A percentile compares a stretch with the other conserved stretches of the same genome.
Evolutionary conservation across 2,797 vertebrate species (phyloP).

Genomic region (Brotula barbata): DNA sequence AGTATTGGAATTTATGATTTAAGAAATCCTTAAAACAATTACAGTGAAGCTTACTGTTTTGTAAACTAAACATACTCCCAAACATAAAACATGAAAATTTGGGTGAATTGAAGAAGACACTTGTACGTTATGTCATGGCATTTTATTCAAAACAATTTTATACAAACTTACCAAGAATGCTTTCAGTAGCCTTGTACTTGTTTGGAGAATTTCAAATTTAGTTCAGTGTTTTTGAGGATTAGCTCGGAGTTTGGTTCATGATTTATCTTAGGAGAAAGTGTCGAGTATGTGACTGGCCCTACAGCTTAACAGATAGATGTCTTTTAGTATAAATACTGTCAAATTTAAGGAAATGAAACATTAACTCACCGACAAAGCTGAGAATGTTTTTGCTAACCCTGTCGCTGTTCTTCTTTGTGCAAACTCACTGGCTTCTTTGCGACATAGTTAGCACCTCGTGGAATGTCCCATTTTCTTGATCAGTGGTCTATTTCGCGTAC

Average conservation of each 20-base stretch:
- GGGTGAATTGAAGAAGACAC: too few relatives aligned
- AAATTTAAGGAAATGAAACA: background rate
- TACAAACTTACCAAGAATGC: too few relatives aligned
- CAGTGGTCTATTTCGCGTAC: background rate
- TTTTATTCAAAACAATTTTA: too few relatives aligned
- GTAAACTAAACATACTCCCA: too few relatives aligned
- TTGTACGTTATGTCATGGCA: too few relatives aligned
- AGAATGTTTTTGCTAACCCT: conserved; percentile 22
- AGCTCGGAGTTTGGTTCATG: background rate
- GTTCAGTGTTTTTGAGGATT: too few relatives aligned
- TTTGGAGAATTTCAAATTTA: too few relatives aligned
- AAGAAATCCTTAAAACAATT: too few relatives aligned
- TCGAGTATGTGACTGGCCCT: background rate
- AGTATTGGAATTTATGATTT: too few relatives aligned
- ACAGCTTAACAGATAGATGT: background rate
- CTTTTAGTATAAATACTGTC: background rate
- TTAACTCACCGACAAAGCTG: conserved; percentile 46
- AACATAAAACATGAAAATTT: too few relatives aligned
- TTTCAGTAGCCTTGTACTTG: too few relatives aligned
- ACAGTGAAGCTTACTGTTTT: too few relatives aligned
- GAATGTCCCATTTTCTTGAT: background rate
- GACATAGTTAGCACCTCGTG: conserved; percentile 19
- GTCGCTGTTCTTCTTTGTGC: conserved; percentile 14
- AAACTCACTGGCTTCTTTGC: background rate
- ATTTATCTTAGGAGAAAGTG: background rate